These are phyloP conservation scores for Euleptes europaea DNA, from an alignment of 2,113 vertebrate species.

Conservation along the genomic window DNA sequence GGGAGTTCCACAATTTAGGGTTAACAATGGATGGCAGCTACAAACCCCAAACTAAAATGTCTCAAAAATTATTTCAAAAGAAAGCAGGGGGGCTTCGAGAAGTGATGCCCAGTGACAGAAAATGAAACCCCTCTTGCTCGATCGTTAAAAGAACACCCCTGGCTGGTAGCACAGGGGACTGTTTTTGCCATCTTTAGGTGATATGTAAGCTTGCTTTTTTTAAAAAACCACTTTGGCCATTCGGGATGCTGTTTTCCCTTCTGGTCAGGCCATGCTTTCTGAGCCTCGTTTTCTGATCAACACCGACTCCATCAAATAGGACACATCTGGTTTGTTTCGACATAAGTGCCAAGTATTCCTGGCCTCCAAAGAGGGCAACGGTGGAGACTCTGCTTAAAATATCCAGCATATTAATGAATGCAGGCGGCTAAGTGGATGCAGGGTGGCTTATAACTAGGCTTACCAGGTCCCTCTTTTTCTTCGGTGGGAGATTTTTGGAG, in stretches of 20 bases:
- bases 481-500: no score
- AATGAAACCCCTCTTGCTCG: background rate
- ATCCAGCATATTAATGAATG: background rate
- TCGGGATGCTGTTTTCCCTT: background rate
- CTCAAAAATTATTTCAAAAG: background rate
- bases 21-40: background rate
- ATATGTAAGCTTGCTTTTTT: background rate
- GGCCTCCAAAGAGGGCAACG: background rate
- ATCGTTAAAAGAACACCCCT: background rate
- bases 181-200: background rate
- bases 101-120: background rate
- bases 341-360: background rate
- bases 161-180: background rate
- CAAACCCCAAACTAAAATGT: background rate
- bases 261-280: background rate
- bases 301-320: background rate
- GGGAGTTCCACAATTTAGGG: no score
- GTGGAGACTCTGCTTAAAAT: background rate
- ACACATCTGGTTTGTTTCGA: constrained; percentile 5
- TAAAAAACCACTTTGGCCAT: background rate
- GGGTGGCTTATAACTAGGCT: no score
- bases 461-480: no score
- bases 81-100: background rate
- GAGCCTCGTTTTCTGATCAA: background rate
- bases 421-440: background rate